Evolutionary conservation across 2,888 invertebrate genomes (phyloP), one percentile per base, ranked within the genome.

Genomic region (Stegophylla sp.): DNA sequence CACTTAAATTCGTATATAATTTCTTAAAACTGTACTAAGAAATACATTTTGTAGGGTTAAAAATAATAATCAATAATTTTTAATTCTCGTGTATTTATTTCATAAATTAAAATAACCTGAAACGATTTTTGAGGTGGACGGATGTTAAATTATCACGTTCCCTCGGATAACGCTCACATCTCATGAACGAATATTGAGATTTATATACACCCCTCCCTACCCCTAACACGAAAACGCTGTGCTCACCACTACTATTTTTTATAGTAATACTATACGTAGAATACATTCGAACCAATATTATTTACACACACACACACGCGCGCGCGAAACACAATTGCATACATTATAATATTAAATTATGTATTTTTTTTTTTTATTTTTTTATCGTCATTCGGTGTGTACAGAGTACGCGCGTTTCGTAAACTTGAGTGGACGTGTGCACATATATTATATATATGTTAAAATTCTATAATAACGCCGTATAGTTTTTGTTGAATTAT

Each of bases 401-500:
- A 5, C 4, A n/a, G 59, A 5, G 26, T 56, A 20, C 10, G 34
- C 41, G n/a, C 48, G 26, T 28, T 26, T 67, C 48, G n/a, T 51
- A n/a, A 51, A 69, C 28, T 34, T 34, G 34, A 5, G 34, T 34
- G 5, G n/a, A 48, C 48, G 67, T 69, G 67, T 56, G 23, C 41
- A 23, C 56, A 56, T 41, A 43, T 56, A 56, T 72, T 41, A 56
- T 51, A 1, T 20, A 48, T 17, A 13, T 17, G 71, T 72, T 41
- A 34, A 43, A 56, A 72, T 43, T 56, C 41, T 43, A 56, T 71
- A 56, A 72, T 23, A 53, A 15, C 41, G 10, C 20, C 9, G 20
- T 1, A 53, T 20, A 53, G 41, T 56, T 56, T 72, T 72, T 41
- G 23, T 56, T 53, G 71, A 56, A 53, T 71, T 56, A 41, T 72